Base-by-base conservation (phyloP, 2,113 vertebrate genomes). In the Anseranas semipalmata region DNA sequence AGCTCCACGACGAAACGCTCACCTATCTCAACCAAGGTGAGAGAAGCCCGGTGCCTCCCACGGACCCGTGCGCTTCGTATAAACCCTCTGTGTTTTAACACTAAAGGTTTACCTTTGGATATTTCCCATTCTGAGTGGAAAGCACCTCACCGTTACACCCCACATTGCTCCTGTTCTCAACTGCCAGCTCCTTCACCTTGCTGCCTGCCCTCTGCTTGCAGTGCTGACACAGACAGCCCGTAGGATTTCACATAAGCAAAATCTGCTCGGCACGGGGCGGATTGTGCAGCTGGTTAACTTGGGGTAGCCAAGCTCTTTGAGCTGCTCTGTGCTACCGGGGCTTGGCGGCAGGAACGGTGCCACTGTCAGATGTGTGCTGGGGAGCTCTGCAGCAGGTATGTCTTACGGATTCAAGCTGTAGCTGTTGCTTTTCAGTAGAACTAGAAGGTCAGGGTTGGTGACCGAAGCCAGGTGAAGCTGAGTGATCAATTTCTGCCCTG, bases 11-110 rank as follows among this genome's bases (percentile, higher is more conserved):
- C 4, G 99, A 99, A 95, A 99, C 99, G 5, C 99, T 99, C 96
- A 99, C 99, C 55, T 99, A 99, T 97, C 99, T 99, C 96, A 99
- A 99, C 97, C 99, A 99, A 99, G 99, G 99, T 99, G 92, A 98
- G 98, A 3, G 55, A 33, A 2, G 22, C 55, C 56, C 4, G 12
- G 0, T 8, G 48, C 20, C 53, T 62, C 15, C 22, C 3, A 0
- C 6, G 1, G 25, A 24, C 24, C 4, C 1, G 13, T 3, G 37
- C 1, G 4, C 33, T 45, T 20, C 12, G 0, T 20, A 14, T 7
- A 28, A 63, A 46, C 32, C 1, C 41, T 35, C 17, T 27, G 1
- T 12, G 27, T 33, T 46, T 30, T 50, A 35, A 16, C 72, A 53
- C 7, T 12, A 6, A 8, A 73, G 18, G 30, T 46, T 41, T 27